Conservation (phyloP, 2,113 vertebrate genomes). For the Mustela lutreola region DNA sequence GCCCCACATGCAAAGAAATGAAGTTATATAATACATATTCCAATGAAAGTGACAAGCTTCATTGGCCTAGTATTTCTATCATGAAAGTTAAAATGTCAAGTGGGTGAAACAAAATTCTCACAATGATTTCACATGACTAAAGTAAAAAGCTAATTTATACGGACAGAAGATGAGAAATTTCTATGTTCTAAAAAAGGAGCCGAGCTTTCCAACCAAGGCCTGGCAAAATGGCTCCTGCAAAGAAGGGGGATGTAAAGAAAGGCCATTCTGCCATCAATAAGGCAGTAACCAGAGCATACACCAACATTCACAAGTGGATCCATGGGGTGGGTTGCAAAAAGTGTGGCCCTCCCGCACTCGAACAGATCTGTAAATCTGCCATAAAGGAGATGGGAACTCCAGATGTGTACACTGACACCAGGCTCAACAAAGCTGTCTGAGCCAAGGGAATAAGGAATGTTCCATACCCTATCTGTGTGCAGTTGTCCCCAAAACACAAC, state of each 20-base stretch:
- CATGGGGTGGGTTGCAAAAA: background rate
- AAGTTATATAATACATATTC: background rate
- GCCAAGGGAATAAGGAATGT: background rate
- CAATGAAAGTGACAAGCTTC: background rate
- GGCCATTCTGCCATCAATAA: background rate
- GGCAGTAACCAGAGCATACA: background rate
- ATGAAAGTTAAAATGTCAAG: background rate
- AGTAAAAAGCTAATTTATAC: background rate
- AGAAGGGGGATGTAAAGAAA: background rate
- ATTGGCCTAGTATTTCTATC: background rate
- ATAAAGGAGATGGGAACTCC: background rate
- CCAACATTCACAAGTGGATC: background rate
- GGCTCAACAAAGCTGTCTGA: background rate
- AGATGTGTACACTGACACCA: background rate
- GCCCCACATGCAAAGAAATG: background rate
- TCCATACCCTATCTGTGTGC: background rate
- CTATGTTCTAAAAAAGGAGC: background rate
- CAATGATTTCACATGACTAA: background rate
- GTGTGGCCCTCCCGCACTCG: background rate
- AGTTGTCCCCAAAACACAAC: background rate
- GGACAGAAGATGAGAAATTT: background rate
- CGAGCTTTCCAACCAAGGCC: background rate
- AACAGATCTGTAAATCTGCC: background rate
- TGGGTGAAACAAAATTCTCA: conserved; percentile 21
- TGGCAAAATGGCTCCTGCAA: background rate